Evolutionary conservation across 2,888 invertebrate species (phyloP).

Genomic region (Coelopa pilipes): DNA sequence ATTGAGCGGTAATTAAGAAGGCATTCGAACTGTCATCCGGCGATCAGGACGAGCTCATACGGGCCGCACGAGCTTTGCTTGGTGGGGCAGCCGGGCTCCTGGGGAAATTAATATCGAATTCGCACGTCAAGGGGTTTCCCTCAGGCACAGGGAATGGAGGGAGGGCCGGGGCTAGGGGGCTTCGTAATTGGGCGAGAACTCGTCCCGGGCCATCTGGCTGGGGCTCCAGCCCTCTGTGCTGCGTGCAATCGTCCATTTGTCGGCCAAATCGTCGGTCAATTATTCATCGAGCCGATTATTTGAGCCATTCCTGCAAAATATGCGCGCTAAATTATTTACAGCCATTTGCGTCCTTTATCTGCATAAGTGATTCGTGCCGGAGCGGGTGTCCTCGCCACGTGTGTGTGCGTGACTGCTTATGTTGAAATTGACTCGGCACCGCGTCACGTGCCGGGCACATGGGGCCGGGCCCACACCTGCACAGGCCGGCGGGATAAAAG

Average conservation of each 20-base stretch:
- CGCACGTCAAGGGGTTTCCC: too few relatives aligned
- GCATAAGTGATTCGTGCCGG: not conserved
- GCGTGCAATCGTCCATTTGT: too few relatives aligned
- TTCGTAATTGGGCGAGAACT: too few relatives aligned
- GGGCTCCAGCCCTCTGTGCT: too few relatives aligned
- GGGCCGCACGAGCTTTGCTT: too few relatives aligned
- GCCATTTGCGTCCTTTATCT: not conserved
- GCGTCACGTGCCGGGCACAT: constrained; percentile 4
- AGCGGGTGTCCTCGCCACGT: not conserved
- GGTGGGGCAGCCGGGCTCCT: too few relatives aligned
- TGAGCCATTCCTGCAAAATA: constrained; percentile 6
- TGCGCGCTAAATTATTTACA: constrained; percentile 14
- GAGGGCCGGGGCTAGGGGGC: too few relatives aligned
- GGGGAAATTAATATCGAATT: too few relatives aligned
- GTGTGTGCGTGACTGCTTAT: not conserved
- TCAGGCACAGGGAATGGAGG: too few relatives aligned
- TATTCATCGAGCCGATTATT: constrained; percentile 18
- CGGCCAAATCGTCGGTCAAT: not conserved
- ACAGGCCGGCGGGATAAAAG: not conserved
- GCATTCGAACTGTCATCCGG: constrained; percentile 36
- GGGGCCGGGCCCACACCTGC: too few relatives aligned
- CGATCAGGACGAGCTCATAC: constrained; percentile 19
- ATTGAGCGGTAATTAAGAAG: constrained; percentile 39
- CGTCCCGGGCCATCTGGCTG: too few relatives aligned
- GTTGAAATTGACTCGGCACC: not conserved